phyloP scores from a whole-genome alignment of 2,113 vertebrate species.

The Cervus canadensis region DNA sequence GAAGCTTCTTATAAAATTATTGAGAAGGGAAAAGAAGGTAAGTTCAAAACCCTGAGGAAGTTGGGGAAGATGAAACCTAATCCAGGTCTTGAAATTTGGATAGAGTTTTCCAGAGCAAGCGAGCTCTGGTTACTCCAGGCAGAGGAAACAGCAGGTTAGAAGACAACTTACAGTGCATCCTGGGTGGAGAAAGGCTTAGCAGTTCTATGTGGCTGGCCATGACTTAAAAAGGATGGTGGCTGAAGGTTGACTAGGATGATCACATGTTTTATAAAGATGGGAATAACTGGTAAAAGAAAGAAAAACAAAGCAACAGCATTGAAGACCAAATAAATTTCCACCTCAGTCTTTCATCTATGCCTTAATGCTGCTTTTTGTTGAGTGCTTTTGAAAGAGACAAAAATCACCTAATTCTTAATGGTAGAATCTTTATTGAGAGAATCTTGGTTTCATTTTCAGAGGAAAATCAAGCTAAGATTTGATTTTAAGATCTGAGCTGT shows the following conservation, averaged over 20 bases:
- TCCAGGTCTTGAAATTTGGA: background rate
- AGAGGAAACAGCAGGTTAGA: background rate
- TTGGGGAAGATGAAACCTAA: background rate
- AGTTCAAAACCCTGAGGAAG: background rate
- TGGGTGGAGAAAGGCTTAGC: background rate
- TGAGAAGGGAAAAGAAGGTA: background rate
- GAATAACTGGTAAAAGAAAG: background rate
- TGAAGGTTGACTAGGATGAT: background rate
- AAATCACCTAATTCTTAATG: background rate
- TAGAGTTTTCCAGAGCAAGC: background rate
- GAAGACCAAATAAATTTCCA: background rate
- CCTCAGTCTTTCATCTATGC: background rate
- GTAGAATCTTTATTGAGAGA: background rate
- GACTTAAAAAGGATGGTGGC: background rate
- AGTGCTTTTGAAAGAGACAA: background rate
- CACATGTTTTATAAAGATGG: background rate
- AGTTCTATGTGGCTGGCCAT: fast-evolving
- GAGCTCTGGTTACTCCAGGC: background rate
- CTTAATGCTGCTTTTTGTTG: background rate
- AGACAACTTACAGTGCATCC: background rate
- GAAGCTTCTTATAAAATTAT: background rate
- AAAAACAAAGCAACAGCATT: background rate
- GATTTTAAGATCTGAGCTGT: background rate
- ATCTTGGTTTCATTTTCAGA: background rate
- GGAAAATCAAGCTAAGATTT: background rate